Evolutionary conservation across 1,140 invertebrate species (phyloP), one percentile per base, ranked within the genome.

Genomic region (Zaprionus davidi): DNA sequence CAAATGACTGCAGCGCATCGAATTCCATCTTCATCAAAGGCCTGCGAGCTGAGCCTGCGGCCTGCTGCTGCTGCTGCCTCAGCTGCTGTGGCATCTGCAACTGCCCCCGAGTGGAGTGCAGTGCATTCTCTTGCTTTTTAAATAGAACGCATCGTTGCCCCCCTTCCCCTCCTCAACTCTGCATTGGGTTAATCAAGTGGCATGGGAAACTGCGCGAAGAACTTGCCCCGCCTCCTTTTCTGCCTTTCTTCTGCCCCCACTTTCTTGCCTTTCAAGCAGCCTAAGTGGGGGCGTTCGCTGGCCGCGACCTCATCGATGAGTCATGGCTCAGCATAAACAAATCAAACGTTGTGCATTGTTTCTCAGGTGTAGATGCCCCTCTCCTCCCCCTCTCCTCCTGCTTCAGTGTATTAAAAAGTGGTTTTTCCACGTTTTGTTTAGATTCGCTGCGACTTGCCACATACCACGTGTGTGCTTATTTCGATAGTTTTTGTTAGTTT

Each of bases 21-120:
- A 78, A 85, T 83, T 81, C 84, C 84, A 76, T 88, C 84, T 88
- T 79, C 84, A 87, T 87, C 84, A 87, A 87, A 87, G 84, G 79
- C 71, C 64, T 66, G 63, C 66, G 64, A 49, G 46, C 44, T 22
- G 46, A 24, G 46, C 46, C 46, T 51, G 44, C 44, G 44, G 44
- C 44, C 17, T 20, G 44, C 46, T 12, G 20, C 41, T 58, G 60
- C 49, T 17, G 34, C 38, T 20, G 36, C 36, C 34, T 34, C 34
- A 24, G 60, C 68, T 46, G 51, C 41, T 71, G 76, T 53, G 72
- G 79, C 76, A 79, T 82, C 78, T 77, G 63, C 80, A 59, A 64
- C 67, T 78, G 80, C 81, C 44, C 9, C 46, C 12, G 31, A 80
- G 78, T 69, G 56, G 67, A 34, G 58, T 64, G 57, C 58, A 76